Evolutionary conservation across 2,888 invertebrate genomes (phyloP).

Genomic region (Petrolisthes manimaculis): DNA sequence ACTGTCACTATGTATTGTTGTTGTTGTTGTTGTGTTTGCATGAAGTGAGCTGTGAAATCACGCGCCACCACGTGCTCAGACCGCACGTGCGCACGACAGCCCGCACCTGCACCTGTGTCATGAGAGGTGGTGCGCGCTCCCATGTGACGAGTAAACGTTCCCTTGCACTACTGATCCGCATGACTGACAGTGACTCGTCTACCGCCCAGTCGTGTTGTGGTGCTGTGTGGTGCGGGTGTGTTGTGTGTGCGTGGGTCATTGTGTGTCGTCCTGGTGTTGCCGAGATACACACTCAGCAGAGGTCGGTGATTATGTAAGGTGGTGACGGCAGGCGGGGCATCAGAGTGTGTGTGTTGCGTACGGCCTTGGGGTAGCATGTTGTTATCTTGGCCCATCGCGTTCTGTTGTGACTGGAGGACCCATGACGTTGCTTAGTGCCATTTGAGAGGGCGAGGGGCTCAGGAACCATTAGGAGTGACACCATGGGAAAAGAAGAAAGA

Average conservation of each 20-base stretch:
- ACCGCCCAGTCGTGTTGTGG: background rate
- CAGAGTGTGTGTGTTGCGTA: background rate
- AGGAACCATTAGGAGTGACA: background rate
- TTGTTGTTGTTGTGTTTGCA: background rate
- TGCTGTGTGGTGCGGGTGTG: background rate
- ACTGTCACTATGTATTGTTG: no score
- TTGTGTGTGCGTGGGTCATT: background rate
- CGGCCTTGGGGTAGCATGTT: background rate
- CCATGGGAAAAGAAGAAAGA: background rate
- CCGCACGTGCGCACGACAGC: constrained; percentile 37
- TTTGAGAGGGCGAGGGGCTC: background rate
- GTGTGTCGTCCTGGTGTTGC: background rate
- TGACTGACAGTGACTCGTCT: background rate
- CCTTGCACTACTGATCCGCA: background rate
- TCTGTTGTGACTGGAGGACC: background rate
- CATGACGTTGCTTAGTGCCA: background rate
- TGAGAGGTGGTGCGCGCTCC: constrained; percentile 23
- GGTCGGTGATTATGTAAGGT: constrained; percentile 12
- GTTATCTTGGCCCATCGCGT: background rate
- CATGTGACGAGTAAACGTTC: constrained; percentile 28
- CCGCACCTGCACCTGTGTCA: constrained; percentile 31
- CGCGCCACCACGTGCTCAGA: constrained; percentile 41
- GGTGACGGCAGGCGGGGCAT: constrained; percentile 4
- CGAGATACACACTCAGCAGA: background rate
- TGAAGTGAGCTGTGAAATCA: constrained; percentile 15